phyloP scores from a whole-genome alignment of 2,113 vertebrate genomes.

The Odocoileus hemionus region DNA sequence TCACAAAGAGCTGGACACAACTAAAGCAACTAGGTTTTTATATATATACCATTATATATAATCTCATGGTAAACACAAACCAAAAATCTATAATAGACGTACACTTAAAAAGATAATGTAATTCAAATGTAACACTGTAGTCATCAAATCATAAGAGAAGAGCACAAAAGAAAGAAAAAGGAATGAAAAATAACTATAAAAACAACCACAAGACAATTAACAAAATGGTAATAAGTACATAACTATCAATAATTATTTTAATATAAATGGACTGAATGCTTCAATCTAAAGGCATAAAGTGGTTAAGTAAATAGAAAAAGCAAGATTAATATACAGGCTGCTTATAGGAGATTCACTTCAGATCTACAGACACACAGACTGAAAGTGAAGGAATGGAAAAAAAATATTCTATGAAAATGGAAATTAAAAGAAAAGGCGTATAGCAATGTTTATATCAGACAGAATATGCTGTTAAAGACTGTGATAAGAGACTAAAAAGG shows the following conservation, averaged over 20 bases:
- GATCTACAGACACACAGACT: neutral
- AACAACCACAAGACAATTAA: neutral
- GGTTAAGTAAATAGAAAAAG: neutral
- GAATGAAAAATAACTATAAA: neutral
- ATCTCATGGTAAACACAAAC: neutral
- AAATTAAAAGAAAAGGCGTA: neutral
- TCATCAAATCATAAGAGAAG: neutral
- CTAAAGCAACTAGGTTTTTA: neutral
- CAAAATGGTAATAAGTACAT: neutral
- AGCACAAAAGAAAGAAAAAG: neutral
- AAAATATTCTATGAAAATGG: neutral
- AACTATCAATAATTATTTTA: neutral
- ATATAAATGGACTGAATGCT: neutral
- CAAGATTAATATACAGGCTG: neutral
- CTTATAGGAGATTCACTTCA: neutral
- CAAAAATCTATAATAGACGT: neutral
- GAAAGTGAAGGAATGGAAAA: neutral
- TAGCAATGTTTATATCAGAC: neutral
- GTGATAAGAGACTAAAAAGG: neutral
- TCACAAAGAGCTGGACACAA: neutral
- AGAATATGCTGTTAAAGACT: neutral
- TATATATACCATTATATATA: neutral
- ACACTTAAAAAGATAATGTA: neutral
- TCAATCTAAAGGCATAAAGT: neutral
- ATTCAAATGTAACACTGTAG: neutral